Conservation (phyloP, 2,113 vertebrate species). For the Sturnus vulgaris region DNA sequence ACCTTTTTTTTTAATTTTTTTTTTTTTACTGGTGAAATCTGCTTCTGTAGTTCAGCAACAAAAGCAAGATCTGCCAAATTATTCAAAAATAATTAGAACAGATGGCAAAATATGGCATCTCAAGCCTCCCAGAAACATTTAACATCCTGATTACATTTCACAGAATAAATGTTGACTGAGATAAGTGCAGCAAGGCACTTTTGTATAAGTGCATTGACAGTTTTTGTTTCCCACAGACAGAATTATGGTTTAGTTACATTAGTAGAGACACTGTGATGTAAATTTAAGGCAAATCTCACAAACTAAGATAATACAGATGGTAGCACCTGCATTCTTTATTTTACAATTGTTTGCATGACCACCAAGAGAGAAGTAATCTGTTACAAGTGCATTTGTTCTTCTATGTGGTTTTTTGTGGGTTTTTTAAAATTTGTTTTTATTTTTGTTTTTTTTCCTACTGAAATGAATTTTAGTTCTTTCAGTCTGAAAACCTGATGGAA, state of each 20-base stretch:
- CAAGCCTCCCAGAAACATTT: slow-evolving; percentile 28
- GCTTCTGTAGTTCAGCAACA: slow-evolving; percentile 1
- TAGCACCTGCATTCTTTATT: background rate
- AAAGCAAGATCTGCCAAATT: slow-evolving; percentile 19
- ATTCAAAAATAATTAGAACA: slow-evolving; percentile 56
- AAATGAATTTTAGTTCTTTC: background rate
- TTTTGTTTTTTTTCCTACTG: background rate
- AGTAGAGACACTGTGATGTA: background rate
- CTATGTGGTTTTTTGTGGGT: background rate
- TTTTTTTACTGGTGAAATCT: background rate
- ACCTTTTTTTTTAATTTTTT: too few species aligned
- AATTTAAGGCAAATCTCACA: background rate
- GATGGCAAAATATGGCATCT: slow-evolving; percentile 45
- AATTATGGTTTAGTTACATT: background rate
- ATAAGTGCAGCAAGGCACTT: background rate
- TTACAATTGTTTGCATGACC: background rate
- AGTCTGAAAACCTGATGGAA: background rate
- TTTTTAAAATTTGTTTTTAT: background rate
- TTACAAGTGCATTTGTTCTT: background rate
- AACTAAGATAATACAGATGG: background rate
- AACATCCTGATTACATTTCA: slow-evolving; percentile 10
- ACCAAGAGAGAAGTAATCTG: background rate
- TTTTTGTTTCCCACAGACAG: background rate
- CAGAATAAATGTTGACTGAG: background rate
- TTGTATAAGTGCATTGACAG: background rate